These are phyloP conservation scores for Periophthalmodon schlosseri DNA, from an alignment of 2,113 vertebrate genomes.

Conservation along the genomic window DNA sequence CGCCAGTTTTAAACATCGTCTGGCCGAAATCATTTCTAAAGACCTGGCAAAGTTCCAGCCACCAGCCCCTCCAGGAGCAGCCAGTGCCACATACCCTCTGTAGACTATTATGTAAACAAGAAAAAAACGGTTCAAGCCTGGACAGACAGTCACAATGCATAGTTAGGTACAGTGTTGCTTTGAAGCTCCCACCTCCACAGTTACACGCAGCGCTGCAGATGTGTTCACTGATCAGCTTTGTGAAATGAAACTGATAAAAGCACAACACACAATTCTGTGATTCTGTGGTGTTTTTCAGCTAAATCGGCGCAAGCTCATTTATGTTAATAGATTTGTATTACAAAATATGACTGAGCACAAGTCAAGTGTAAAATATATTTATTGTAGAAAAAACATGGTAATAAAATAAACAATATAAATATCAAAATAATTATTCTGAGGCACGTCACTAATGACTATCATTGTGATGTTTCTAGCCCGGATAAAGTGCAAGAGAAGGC, in stretches of 20 bases:
- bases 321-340: too few species aligned
- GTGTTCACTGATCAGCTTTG: background rate
- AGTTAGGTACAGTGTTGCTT: constrained; percentile 42
- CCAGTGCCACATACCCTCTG: constrained; percentile 33
- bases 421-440: constrained; percentile 62
- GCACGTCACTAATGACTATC: constrained; percentile 36
- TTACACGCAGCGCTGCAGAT: constrained; percentile 16
- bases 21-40: constrained; percentile 74
- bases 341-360: constrained; percentile 5
- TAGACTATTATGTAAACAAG: constrained; percentile 47
- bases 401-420: constrained; percentile 72
- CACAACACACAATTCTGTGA: too few species aligned
- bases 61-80: constrained; percentile 21
- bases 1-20: constrained; percentile 73
- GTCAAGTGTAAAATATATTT: constrained; percentile 46
- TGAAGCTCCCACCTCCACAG: constrained; percentile 14
- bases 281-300: too few species aligned
- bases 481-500: constrained; percentile 75
- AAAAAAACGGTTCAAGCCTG: constrained; percentile 31
- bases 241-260: too few species aligned
- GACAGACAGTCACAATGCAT: constrained; percentile 41
- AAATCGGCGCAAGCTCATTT: too few species aligned
- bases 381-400: constrained; percentile 61
- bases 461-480: constrained; percentile 43
- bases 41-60: constrained; percentile 65